These are phyloP conservation scores for Pogonophryne albipinna DNA, from an alignment of 2,797 vertebrate genomes.

Conservation along the genomic window DNA sequence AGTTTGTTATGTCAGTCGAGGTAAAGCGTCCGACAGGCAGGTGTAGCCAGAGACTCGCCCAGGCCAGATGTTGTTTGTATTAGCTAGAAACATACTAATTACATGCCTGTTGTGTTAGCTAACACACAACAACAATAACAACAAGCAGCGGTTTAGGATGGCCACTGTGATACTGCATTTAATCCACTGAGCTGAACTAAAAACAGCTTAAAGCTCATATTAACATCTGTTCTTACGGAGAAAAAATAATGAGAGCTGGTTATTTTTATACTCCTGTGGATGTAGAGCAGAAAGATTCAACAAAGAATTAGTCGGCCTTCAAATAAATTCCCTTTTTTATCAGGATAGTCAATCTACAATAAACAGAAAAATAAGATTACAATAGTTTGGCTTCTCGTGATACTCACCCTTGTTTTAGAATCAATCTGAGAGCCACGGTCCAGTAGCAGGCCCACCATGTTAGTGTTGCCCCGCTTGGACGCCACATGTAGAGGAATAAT, in stretches of 20 bases:
- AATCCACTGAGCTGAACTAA: constrained; percentile 23
- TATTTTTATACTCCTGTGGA: background rate
- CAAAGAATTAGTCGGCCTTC: too few species aligned
- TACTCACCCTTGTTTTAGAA: constrained; percentile 96
- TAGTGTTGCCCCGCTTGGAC: constrained; percentile 98
- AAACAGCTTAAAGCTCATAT: constrained; percentile 2
- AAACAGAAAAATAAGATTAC: background rate
- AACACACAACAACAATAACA: background rate
- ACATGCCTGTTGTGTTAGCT: background rate
- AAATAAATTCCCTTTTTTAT: background rate
- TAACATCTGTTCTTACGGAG: constrained; percentile 23
- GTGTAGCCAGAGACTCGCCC: background rate
- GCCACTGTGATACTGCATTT: constrained; percentile 6
- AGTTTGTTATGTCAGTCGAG: background rate
- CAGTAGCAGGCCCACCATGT: constrained; percentile 96
- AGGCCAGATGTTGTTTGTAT: background rate
- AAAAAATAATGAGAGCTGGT: background rate
- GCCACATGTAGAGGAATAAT: constrained; percentile 98
- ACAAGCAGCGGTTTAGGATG: constrained; percentile 6
- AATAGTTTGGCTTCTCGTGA: background rate
- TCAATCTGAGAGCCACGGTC: constrained; percentile 97
- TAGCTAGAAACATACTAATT: constrained; percentile 16
- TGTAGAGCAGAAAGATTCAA: background rate
- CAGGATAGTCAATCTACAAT: background rate
- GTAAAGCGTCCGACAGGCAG: background rate